These are phyloP conservation scores for Trachurus trachurus DNA, from an alignment of 2,797 vertebrate genomes.

Conservation along the genomic window DNA sequence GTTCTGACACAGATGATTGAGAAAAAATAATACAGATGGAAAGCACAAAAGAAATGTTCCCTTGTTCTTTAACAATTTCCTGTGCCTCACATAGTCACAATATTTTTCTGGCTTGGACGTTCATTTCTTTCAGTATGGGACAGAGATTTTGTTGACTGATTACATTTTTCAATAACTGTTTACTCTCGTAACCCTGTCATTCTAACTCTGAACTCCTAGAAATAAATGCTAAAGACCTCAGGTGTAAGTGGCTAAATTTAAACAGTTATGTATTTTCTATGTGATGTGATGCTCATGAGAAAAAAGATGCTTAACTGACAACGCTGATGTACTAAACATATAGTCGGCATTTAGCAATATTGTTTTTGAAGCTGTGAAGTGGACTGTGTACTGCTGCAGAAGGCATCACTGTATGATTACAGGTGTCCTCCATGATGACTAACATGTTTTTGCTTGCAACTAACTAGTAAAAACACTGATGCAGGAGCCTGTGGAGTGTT, in stretches of 20 bases:
- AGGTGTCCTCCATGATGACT: slow-evolving; percentile 30
- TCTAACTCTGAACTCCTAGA: background rate
- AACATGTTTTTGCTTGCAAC: slow-evolving; percentile 40
- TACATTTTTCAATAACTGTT: background rate
- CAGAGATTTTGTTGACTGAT: slow-evolving; percentile 6
- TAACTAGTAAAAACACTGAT: slow-evolving; percentile 48
- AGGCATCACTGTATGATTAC: slow-evolving; percentile 1
- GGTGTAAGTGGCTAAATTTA: background rate
- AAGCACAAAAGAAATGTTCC: background rate
- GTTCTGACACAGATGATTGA: slow-evolving; percentile 5
- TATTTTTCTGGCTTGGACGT: slow-evolving; percentile 3
- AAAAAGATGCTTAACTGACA: slow-evolving; percentile 12
- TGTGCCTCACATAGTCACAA: background rate
- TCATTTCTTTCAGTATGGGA: slow-evolving; percentile 16
- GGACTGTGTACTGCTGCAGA: slow-evolving; percentile 17
- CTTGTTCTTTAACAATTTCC: background rate
- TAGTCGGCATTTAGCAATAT: slow-evolving; percentile 13
- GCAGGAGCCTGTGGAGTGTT: slow-evolving; percentile 16
- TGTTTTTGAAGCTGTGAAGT: slow-evolving; percentile 45
- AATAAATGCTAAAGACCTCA: background rate
- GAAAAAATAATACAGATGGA: background rate
- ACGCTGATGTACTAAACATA: slow-evolving; percentile 2
- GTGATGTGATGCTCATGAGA: background rate
- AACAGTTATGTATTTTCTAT: background rate
- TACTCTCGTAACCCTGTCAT: background rate